Evolutionary conservation across 2,113 vertebrate genomes (phyloP), one percentile per base, ranked within the genome.

Genomic region (Pteropus alecto): DNA sequence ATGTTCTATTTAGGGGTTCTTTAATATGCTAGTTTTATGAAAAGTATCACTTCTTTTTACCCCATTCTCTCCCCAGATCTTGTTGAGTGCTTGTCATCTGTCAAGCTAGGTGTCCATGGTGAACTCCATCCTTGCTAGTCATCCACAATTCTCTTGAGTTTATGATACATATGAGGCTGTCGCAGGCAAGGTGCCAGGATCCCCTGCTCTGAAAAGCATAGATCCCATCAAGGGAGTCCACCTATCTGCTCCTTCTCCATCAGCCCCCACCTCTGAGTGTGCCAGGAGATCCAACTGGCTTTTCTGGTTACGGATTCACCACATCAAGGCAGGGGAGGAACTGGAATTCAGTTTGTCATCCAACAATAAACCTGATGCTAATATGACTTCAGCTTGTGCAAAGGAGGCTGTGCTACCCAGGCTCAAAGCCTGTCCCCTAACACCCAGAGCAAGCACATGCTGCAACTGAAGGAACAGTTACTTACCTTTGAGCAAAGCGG

Each of bases 271-370:
- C 60, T 35, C 38, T 22, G n/a, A 58, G 48, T 13, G 35, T 3
- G 11, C 63, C 54, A 46, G 58, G 68, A 87, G 70, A 14, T n/a
- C 89, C 43, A 89, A 93, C 92, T 68, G 81, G 96, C 85, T 96
- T 90, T 90, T 90, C 96, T 63, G 87, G 93, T 90, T 92, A 77
- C 35, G 68, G 65, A 71, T 38, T 46, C 16, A 43, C 79, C 68
- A 54, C 43, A 70, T 46, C 35, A 43, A 61, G 41, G 60, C 33
- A 79, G 35, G 70, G 63, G 79, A 87, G 63, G 28, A 43, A 11
- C 19, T 19, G 12, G 28, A 83, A 87, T 19, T 9, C 43, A 63
- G 38, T 10, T 13, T 94, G 71, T 85, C 60, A 97, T 19, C 60
- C 54, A 51, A 2, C 24, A 76, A 73, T 41, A 77, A 76, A 5